Evolutionary conservation across 2,888 invertebrate species (phyloP).

Genomic region (Plebejus melissa): DNA sequence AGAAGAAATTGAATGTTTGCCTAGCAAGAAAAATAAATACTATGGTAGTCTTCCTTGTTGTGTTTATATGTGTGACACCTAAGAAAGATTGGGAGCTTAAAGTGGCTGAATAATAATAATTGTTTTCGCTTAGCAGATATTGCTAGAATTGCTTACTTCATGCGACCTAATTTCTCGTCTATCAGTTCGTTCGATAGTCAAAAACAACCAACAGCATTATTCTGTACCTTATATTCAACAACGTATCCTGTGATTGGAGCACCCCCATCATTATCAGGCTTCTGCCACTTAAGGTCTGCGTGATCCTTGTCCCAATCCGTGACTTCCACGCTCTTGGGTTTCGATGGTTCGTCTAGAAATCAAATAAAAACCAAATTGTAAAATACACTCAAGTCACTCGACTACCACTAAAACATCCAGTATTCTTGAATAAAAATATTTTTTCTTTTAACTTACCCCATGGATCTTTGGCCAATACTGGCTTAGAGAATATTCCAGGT

Average conservation of each 20-base stretch:
- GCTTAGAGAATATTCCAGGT: constrained; percentile 90
- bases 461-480: constrained; percentile 96
- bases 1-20: too few relatives aligned
- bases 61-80: too few relatives aligned
- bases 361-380: background rate
- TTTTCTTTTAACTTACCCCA: constrained; percentile 83
- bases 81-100: too few relatives aligned
- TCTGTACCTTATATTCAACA: constrained; percentile 87
- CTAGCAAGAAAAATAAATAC: too few relatives aligned
- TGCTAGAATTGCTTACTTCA: too few relatives aligned
- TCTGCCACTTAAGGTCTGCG: constrained; percentile 95
- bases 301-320: constrained; percentile 98
- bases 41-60: too few relatives aligned
- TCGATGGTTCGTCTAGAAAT: constrained; percentile 83
- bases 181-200: too few relatives aligned
- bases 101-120: too few relatives aligned
- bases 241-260: constrained; percentile 95
- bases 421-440: background rate
- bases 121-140: too few relatives aligned
- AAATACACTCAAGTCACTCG: background rate
- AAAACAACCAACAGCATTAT: background rate
- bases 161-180: too few relatives aligned
- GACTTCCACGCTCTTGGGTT: constrained; percentile 94
- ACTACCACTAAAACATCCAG: too few relatives aligned
- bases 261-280: constrained; percentile 96